A percentile compares a stretch with the other conserved stretches of the same genome.
These are phyloP conservation scores for Apostichopus californicus DNA, from an alignment of 35 echinoderm and acorn worm genomes.

Conservation along the genomic window DNA sequence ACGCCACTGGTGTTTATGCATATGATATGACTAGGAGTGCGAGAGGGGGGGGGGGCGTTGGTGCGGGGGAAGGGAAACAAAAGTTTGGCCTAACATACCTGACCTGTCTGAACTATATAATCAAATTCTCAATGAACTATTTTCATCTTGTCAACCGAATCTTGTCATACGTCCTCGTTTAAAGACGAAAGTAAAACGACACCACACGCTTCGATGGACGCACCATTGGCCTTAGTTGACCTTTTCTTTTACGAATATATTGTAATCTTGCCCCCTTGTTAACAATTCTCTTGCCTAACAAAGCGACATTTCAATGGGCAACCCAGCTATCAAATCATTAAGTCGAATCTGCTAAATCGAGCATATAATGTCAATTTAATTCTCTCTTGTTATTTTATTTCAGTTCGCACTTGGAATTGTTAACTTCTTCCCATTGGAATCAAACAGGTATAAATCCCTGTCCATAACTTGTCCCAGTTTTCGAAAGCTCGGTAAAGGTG, in stretches of 20 bases:
- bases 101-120: not conserved
- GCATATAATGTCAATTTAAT: conserved; percentile 59
- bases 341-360: conserved; percentile 54
- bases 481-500: conserved; percentile 23
- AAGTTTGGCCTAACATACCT: not conserved
- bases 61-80: not conserved
- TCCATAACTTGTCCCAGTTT: conserved; percentile 51
- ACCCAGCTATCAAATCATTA: conserved; percentile 43
- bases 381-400: conserved; percentile 51
- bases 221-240: conserved; percentile 50
- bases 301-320: conserved; percentile 19
- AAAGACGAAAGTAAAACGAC: not conserved
- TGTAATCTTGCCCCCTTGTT: not conserved
- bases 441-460: conserved; percentile 41
- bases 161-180: not conserved
- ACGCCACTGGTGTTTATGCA: too few relatives aligned
- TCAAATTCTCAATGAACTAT: not conserved
- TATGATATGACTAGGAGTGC: too few relatives aligned
- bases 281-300: conserved; percentile 8
- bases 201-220: conserved; percentile 33
- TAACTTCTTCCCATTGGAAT: conserved; percentile 37
- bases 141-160: conserved; percentile 12
- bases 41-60: too few relatives aligned
- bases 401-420: conserved; percentile 26
- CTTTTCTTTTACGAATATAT: not conserved